A percentile compares a stretch with the other conserved stretches of the same genome.
Conservation (phyloP, 2,113 vertebrate genomes). For the Vombatus ursinus region DNA sequence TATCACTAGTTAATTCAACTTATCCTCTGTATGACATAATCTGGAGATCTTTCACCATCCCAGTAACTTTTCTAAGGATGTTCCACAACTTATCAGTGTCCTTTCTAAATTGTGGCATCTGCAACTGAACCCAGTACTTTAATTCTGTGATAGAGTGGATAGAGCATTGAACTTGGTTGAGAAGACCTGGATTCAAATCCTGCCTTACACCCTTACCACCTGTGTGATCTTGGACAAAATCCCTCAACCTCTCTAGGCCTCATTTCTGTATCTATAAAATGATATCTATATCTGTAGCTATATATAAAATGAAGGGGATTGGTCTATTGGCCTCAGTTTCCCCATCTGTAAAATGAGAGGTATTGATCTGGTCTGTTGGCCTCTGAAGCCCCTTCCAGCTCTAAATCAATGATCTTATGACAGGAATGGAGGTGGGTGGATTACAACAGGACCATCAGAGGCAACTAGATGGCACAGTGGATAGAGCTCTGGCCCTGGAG, state of each 20-base stretch:
- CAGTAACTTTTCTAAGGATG: neutral
- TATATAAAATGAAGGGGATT: too few species aligned
- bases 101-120: neutral
- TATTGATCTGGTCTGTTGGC: neutral
- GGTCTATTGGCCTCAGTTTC: neutral
- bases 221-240: neutral
- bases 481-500: too few species aligned
- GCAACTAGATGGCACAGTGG: too few species aligned
- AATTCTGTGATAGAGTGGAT: neutral
- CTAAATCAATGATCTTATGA: neutral
- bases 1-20: neutral
- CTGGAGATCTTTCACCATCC: neutral
- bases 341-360: neutral
- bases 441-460: fast-evolving
- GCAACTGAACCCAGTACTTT: neutral
- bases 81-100: neutral
- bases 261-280: neutral
- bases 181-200: neutral
- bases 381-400: neutral
- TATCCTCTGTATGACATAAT: neutral
- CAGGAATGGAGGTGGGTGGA: fast-evolving
- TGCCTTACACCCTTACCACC: neutral
- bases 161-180: neutral
- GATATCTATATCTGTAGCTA: too few species aligned
- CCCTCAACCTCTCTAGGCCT: neutral